These are phyloP conservation scores for Lacerta bilineata DNA, from an alignment of 2,797 vertebrate genomes.

Conservation along the genomic window DNA sequence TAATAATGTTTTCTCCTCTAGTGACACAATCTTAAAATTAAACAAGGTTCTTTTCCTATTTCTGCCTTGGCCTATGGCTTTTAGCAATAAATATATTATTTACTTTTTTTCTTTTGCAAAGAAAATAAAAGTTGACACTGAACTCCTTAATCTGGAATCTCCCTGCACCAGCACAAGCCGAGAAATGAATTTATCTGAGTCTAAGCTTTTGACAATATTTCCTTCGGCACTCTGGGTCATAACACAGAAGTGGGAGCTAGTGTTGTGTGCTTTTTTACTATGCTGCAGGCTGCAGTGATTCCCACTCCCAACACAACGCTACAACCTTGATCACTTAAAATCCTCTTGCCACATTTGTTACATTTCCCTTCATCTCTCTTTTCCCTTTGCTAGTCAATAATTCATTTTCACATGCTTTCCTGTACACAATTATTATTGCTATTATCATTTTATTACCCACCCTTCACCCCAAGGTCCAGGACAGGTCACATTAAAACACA, in stretches of 20 bases:
- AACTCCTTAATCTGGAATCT: neutral
- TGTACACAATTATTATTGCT: neutral
- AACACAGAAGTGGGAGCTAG: neutral
- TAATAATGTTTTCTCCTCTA: conserved; percentile 12
- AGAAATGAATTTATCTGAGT: neutral
- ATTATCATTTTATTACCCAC: neutral
- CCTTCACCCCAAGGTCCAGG: neutral
- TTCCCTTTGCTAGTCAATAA: neutral
- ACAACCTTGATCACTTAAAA: neutral
- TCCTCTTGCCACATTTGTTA: neutral
- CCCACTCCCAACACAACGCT: neutral
- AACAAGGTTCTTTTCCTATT: neutral
- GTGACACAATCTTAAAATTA: conserved; percentile 2
- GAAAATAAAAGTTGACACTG: neutral
- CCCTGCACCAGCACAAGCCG: neutral
- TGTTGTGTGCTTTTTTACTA: neutral
- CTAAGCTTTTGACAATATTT: neutral
- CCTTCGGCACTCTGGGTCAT: neutral
- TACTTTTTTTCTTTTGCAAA: conserved; percentile 1
- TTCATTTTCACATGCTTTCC: neutral
- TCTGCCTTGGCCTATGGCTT: neutral
- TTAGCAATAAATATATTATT: conserved; percentile 4
- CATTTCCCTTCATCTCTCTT: neutral
- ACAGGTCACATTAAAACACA: too few relatives aligned
- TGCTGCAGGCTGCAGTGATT: neutral